Evolutionary conservation across 2,888 invertebrate species (phyloP), one percentile per base, ranked within the genome.

Genomic region (Caenorhabditis sp.): DNA sequence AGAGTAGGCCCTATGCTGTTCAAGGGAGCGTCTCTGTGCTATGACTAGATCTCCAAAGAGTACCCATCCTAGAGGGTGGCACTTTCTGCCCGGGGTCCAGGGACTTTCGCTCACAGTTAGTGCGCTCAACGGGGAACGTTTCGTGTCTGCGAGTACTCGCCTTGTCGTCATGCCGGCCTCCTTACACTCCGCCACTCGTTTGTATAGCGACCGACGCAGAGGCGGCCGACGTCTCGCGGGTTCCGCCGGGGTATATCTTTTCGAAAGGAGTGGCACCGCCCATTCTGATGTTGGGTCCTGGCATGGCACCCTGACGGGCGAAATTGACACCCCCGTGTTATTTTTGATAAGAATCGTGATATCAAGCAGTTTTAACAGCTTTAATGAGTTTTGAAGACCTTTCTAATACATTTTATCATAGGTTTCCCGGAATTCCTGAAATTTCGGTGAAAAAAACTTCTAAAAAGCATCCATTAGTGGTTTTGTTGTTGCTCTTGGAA

Each of bases 1-100:
- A 87, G 87, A 87, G 87, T 87, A 84, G 85, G 87, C 87, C 87
- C 87, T 87, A 87, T 87, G 87, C 85, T 85, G 87, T 84, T 87
- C 74, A 40, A 58, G 69, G 68, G 81, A 85, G 85, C 84, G 87
- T 87, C 83, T 80, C 87, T 87, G 85, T 87, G 87, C 83, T 85
- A 72, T 77, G 87, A 87, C 87, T 85, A 87, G 74, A 83, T 67
- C 87, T 83, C 76, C 79, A 67, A 71, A 65, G 61, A 74, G 85
- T 80, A 78, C 81, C 82, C 83, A 83, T 74, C 71, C 78, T 68
- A 83, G 77, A 80, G 87, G 82, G 82, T 80, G 84, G 74, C 84
- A 82, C 80, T 87, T 85, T 87, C 87, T 80, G 83, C 83, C 85
- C 44, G 71, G 26, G 83, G 87, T 87, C 87, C 87, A 87, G 87